Base-by-base conservation (phyloP, 1,140 invertebrate genomes). In the Euglossa dilemma region DNA sequence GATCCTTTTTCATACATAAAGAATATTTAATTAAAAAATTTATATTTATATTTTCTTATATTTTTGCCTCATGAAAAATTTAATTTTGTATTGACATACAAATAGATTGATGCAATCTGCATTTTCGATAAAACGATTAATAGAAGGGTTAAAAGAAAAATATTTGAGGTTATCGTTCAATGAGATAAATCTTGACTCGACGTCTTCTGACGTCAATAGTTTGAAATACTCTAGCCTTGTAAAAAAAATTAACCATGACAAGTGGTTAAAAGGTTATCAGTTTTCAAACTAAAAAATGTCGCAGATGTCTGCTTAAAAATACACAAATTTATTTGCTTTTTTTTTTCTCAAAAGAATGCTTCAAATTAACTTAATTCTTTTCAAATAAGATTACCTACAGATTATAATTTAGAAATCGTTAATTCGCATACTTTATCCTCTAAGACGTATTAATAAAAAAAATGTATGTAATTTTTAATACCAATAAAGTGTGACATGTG, bases 171-270 rank as follows among this genome's bases (percentile, higher is more conserved):
- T 73, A 63, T 61, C 56, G 7, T 23, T 52, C 16, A 28, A 23
- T 5, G n/a, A 73, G 70, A 80, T 73, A 73, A 64, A 73, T 64
- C 45, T 76, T 28, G 59, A 50, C 59, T 45, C 16, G 5, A 9
- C 14, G 59, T 20, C 28, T 43, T n/a, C 16, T 36, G 23, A n/a
- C 14, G 28, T 9, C n/a, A 20, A 59, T 54, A 8, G 20, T 50
- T 47, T n/a, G 18, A 50, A 69, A 8, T 7, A 25, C 14, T 59
- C 20, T 64, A 73, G 54, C 23, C 14, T 64, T 66, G 2, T 36
- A 2, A 56, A 28, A 36, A 23, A 8, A 64, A 28, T 52, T 28
- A 78, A 78, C 28, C 52, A 11, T 2, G 7, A 12, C 14, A 6
- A 12, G 0, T 2, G 45, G 63, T 63, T 28, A 18, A 54, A 54